Percentiles rank a stretch among this genome's conserved stretches.
Evolutionary conservation across 2,113 vertebrate species (phyloP).

Genomic region (Rhinolophus ferrumequinum): DNA sequence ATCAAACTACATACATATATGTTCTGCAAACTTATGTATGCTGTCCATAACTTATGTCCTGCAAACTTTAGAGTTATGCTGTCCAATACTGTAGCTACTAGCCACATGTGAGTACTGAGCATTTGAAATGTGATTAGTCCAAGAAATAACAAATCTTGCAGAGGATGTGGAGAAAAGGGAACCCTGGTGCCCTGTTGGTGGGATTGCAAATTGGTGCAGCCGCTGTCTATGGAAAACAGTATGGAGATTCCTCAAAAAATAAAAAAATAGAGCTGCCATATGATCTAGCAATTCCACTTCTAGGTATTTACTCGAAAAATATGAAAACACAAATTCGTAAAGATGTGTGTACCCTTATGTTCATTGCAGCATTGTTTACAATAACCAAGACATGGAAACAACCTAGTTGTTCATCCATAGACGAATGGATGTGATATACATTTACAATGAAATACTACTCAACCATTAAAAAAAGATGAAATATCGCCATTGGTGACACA

Average conservation of each 20-base stretch:
- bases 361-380: neutral
- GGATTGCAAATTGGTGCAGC: neutral
- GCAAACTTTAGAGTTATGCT: neutral
- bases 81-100: neutral
- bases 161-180: neutral
- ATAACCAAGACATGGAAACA: neutral
- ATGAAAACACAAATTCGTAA: neutral
- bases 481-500: neutral
- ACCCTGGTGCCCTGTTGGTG: neutral
- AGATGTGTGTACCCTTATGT: neutral
- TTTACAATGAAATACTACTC: neutral
- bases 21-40: neutral
- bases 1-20: neutral
- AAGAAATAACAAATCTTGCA: neutral
- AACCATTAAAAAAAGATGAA: neutral
- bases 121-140: neutral
- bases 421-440: neutral
- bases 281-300: neutral
- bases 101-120: neutral
- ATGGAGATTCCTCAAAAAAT: neutral
- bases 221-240: neutral
- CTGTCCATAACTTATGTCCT: too few relatives aligned
- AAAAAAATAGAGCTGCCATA: neutral
- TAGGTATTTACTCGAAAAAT: neutral
- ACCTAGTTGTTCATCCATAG: too few relatives aligned